Evolutionary conservation across 2,888 invertebrate species (phyloP), one percentile per base, ranked within the genome.

Genomic region (Acrobasis consociella): DNA sequence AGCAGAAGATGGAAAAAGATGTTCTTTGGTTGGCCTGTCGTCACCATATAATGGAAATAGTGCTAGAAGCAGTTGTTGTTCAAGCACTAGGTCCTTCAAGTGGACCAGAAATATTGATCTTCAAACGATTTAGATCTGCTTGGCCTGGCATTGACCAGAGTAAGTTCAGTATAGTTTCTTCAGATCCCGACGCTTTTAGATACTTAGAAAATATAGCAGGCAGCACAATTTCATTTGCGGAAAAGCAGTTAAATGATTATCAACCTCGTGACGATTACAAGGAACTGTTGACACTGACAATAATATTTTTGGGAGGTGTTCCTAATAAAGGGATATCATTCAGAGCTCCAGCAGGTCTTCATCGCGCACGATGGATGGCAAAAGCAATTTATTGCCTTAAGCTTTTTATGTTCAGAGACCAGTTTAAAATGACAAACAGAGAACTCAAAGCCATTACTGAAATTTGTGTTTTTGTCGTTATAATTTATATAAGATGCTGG

Each of bases 21-120:
- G 46, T 64, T 13, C 60, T 67, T 58, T 67, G 67, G 65, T 49
- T 68, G 10, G 69, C 67, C 22, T 69, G 67, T 59, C 67, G 67
- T 52, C 69, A 69, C 49, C 67, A 69, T 49, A 65, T 68, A n/a
- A 62, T 68, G 62, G 68, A 66, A 62, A 65, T 65, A 17, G 58
- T 65, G 64, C n/a, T 65, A 42, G 38, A 46, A 61, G 65, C 62
- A 22, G 58, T 67, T 7, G 62, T 65, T 16, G 50, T 8, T 62
- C 63, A 64, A 65, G 37, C 58, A 5, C 66, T 69, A 49, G 65
- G 31, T 39, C 64, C 64, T 50, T 65, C 65, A 38, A 65, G 63
- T 60, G 63, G 63, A 2, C 63, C 63, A n/a, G 65, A 65, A 22
- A 65, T 65, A 62, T 46, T 49, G 37, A 42, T 65, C 10, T 65